These are phyloP conservation scores for Meloidogyne floridensis DNA, from an alignment of 1,140 invertebrate species.

Conservation along the genomic window DNA sequence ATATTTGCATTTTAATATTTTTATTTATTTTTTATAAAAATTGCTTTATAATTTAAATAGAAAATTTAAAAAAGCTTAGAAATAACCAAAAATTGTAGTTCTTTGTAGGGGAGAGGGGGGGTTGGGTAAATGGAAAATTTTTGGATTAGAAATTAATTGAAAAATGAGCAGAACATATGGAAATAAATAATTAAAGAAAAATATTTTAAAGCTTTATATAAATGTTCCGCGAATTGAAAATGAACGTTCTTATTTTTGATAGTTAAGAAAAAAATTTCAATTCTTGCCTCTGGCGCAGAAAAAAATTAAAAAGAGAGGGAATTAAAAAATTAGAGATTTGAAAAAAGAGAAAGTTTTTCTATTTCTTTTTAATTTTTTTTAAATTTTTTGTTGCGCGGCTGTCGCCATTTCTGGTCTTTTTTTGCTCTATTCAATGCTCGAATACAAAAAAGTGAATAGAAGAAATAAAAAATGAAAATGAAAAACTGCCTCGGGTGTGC, in stretches of 20 bases:
- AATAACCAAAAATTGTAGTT: too few species aligned
- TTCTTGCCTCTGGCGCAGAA: conserved; percentile 5
- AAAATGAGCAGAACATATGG: neutral
- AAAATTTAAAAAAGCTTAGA: too few species aligned
- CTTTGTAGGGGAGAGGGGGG: too few species aligned
- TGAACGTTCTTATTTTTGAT: neutral
- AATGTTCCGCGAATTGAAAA: neutral
- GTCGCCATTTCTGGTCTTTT: conserved; percentile 3
- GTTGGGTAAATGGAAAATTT: too few species aligned
- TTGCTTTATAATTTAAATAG: too few species aligned
- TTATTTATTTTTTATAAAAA: too few species aligned
- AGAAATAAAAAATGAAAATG: neutral
- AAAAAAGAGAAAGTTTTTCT: neutral
- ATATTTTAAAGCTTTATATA: neutral
- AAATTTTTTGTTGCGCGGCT: neutral
- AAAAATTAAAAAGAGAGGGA: neutral
- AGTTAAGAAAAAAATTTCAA: neutral
- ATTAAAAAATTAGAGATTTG: neutral
- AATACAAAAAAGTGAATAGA: neutral
- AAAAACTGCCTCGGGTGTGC: neutral
- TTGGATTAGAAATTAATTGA: too few species aligned
- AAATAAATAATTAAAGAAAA: neutral
- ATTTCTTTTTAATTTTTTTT: neutral
- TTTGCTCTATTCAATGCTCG: neutral
- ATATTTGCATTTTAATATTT: too few species aligned